Evolutionary conservation across 2,797 vertebrate species (phyloP).

Genomic region (Tokudaia muenninki): DNA sequence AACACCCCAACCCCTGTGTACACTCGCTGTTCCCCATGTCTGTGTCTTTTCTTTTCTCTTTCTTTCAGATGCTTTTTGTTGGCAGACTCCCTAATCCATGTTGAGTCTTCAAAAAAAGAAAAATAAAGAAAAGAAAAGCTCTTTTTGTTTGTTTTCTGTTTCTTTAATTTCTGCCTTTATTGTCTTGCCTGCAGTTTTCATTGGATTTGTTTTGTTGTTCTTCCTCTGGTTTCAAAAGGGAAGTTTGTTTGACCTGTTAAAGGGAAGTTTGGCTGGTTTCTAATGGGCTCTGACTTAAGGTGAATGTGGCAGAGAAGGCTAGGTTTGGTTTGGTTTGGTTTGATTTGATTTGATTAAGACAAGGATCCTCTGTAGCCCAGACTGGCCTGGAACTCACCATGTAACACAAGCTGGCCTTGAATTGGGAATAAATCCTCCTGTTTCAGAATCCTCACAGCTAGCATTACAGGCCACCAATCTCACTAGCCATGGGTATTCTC

Average conservation of each 20-base stretch:
- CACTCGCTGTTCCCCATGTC: background rate
- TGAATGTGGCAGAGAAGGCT: fast-evolving
- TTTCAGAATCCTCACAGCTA: background rate
- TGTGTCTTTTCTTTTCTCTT: background rate
- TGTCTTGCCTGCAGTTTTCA: slow-evolving; percentile 27
- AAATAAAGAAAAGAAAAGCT: background rate
- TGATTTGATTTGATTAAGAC: background rate
- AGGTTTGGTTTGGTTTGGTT: background rate
- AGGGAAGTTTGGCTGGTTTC: background rate
- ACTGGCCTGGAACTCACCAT: background rate
- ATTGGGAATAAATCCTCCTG: background rate
- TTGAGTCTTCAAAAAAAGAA: background rate
- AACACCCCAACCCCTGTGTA: background rate
- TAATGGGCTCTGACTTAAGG: background rate
- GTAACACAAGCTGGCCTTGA: background rate
- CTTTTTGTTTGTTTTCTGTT: slow-evolving; percentile 33
- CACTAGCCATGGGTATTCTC: background rate
- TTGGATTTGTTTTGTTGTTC: slow-evolving; percentile 37
- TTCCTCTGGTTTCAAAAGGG: slow-evolving; percentile 1
- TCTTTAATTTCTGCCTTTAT: background rate
- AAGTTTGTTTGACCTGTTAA: background rate
- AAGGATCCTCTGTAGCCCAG: background rate
- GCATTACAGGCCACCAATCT: background rate
- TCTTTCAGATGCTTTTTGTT: background rate
- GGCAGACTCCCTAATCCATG: background rate